A percentile compares a stretch with the other conserved stretches of the same genome.
These are phyloP conservation scores for Nomia melanderi DNA, from an alignment of 1,140 invertebrate species.

Conservation along the genomic window DNA sequence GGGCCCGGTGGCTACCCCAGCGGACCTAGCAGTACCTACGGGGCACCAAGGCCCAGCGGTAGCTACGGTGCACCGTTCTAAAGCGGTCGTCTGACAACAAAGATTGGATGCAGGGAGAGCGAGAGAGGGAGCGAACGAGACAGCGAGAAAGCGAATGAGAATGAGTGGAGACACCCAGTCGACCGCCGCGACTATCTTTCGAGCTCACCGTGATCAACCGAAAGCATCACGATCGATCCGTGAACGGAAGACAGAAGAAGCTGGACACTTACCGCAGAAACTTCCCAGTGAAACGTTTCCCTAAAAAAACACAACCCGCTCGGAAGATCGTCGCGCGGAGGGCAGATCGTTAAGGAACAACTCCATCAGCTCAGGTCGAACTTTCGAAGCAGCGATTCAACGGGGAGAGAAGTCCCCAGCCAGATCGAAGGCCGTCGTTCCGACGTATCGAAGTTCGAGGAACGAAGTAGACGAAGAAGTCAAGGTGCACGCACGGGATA, in stretches of 20 bases:
- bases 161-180: constrained; percentile 53
- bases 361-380: not conserved
- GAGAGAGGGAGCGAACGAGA: constrained; percentile 45
- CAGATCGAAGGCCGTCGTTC: constrained; percentile 4
- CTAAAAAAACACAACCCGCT: constrained; percentile 13
- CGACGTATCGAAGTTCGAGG: constrained; percentile 10
- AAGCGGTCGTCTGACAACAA: constrained; percentile 1
- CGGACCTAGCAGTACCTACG: constrained; percentile 81
- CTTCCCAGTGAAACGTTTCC: constrained; percentile 12
- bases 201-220: constrained; percentile 23
- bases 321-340: constrained; percentile 50
- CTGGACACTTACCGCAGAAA: not conserved
- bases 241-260: not conserved
- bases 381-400: not conserved
- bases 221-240: not conserved
- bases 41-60: constrained; percentile 78
- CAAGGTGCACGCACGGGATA: constrained; percentile 18
- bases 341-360: constrained; percentile 18
- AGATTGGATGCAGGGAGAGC: constrained; percentile 42
- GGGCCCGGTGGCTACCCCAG: constrained; percentile 81
- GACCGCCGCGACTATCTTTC: constrained; percentile 54
- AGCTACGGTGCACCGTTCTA: constrained; percentile 73
- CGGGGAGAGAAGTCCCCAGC: not conserved
- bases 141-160: constrained; percentile 46
- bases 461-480: not conserved